Evolutionary conservation across 2,113 vertebrate genomes (phyloP).

Genomic region (Spermophilus dauricus): DNA sequence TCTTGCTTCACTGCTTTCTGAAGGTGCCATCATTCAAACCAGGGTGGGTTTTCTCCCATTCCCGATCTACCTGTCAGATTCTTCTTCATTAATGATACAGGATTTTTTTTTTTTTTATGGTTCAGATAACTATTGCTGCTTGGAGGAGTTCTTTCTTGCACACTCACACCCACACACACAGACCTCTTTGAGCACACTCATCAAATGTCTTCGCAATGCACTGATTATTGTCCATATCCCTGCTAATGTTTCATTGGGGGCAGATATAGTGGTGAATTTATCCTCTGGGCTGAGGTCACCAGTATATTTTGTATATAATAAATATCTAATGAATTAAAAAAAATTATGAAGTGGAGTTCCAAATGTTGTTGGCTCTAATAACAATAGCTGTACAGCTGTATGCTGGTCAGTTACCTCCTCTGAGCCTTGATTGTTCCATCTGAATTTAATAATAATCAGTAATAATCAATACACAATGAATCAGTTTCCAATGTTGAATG

Average conservation of each 20-base stretch:
- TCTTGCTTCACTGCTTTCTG: background rate
- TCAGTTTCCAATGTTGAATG: background rate
- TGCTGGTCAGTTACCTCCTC: background rate
- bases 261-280: background rate
- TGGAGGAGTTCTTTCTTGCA: background rate
- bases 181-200: too few relatives aligned
- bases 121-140: background rate
- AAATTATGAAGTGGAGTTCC: background rate
- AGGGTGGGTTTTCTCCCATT: background rate
- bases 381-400: background rate
- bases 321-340: background rate
- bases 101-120: too few relatives aligned
- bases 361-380: background rate
- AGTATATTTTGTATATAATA: background rate
- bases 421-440: background rate
- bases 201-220: fast-evolving
- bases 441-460: background rate
- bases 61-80: background rate
- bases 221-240: background rate
- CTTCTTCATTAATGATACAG: background rate
- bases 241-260: background rate
- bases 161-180: fast-evolving
- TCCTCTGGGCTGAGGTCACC: background rate
- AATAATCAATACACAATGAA: background rate
- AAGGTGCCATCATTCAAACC: background rate